phyloP scores from a whole-genome alignment of 2,113 vertebrate genomes.

The Misgurnus anguillicaudatus region DNA sequence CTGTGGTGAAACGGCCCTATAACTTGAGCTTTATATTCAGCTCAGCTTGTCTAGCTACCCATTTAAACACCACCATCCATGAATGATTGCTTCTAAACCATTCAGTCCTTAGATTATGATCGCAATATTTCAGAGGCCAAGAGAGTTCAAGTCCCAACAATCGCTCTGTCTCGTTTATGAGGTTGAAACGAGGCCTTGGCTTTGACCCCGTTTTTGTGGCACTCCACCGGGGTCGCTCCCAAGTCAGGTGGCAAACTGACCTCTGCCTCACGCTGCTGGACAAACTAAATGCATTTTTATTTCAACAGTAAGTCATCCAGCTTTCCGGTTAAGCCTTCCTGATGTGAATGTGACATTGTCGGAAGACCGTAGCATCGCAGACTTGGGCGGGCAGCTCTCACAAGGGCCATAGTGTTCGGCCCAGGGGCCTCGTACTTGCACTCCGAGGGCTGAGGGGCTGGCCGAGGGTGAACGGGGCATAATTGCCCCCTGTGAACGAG shows the following conservation, averaged over 20 bases:
- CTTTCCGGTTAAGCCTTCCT: constrained; percentile 65
- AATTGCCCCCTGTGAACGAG: constrained; percentile 77
- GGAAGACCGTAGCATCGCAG: constrained; percentile 53
- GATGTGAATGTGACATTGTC: constrained; percentile 75
- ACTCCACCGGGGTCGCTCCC: constrained; percentile 19
- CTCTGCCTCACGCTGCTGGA: constrained; percentile 69
- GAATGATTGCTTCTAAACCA: constrained; percentile 33
- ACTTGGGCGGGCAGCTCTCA: constrained; percentile 51
- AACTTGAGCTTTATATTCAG: background rate
- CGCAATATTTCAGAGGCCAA: constrained; percentile 43
- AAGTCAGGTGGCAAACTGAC: constrained; percentile 71
- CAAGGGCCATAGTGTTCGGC: constrained; percentile 74
- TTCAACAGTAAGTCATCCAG: constrained; percentile 68
- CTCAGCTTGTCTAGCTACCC: constrained; percentile 6
- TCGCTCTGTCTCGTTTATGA: constrained; percentile 44
- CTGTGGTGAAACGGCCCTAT: background rate
- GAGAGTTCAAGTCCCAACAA: constrained; percentile 43
- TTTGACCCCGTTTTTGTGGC: constrained; percentile 19
- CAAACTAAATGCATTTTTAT: constrained; percentile 75
- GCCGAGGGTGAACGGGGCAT: constrained; percentile 67
- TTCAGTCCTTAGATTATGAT: constrained; percentile 18
- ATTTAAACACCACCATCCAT: constrained; percentile 25
- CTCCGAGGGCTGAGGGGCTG: constrained; percentile 70
- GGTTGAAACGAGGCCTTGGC: constrained; percentile 15
- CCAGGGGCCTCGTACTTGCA: constrained; percentile 56